These are phyloP conservation scores for Calcarius lapponicus DNA, from an alignment of 2,797 vertebrate genomes.

Conservation along the genomic window DNA sequence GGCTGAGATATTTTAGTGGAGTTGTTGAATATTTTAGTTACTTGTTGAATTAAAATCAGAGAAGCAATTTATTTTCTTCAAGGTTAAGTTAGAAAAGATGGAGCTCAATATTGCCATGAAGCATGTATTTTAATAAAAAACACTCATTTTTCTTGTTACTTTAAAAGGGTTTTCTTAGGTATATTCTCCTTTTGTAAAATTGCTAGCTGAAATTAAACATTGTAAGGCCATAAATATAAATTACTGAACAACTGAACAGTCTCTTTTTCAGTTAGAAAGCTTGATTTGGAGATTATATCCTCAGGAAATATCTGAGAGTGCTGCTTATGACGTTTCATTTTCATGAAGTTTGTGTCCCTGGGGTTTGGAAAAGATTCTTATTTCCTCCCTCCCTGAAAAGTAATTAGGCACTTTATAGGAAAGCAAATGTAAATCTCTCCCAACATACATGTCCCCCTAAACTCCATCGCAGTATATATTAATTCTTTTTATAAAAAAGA, in stretches of 20 bases:
- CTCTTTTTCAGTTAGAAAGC: background rate
- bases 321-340: conserved; percentile 7
- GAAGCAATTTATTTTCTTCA: conserved; percentile 3
- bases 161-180: background rate
- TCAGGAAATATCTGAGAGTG: background rate
- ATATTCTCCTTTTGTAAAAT: background rate
- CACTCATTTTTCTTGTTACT: background rate
- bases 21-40: background rate
- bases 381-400: background rate
- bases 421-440: background rate
- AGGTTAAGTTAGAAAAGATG: background rate
- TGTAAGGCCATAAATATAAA: background rate
- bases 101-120: background rate
- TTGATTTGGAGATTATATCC: background rate
- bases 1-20: background rate
- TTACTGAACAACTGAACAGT: background rate
- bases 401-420: background rate
- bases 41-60: conserved; percentile 6
- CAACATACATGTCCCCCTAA: background rate
- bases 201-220: background rate
- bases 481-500: background rate
- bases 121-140: background rate
- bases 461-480: background rate
- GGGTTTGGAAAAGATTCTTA: background rate
- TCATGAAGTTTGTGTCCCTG: background rate